These are phyloP conservation scores for Leptonema lineaticorne DNA, from an alignment of 1,140 invertebrate genomes.

Conservation along the genomic window DNA sequence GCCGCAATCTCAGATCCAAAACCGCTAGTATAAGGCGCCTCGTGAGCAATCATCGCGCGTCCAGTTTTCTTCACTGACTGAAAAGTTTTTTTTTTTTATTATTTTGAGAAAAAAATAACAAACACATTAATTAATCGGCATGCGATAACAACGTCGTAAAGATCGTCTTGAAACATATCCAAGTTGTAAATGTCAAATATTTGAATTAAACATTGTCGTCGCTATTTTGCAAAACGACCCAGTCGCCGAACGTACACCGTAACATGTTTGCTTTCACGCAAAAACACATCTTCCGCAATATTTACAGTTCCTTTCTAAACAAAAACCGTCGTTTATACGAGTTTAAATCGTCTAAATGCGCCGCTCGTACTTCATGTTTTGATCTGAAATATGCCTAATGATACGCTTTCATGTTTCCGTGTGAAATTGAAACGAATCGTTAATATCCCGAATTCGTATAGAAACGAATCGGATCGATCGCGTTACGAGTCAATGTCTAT, in stretches of 20 bases:
- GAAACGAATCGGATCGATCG: no score
- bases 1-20: constrained; percentile 97
- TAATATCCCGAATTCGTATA: no score
- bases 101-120: no score
- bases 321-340: no score
- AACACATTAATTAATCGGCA: not conserved
- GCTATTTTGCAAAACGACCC: not conserved
- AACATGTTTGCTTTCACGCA: constrained; percentile 9
- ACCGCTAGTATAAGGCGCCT: constrained; percentile 93
- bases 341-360: no score
- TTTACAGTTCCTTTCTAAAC: constrained; percentile 14
- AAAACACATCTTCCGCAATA: constrained; percentile 11
- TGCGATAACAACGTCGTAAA: not conserved
- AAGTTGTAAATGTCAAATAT: constrained; percentile 7
- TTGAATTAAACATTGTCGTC: not conserved
- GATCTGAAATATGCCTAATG: no score
- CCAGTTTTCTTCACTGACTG: constrained; percentile 96
- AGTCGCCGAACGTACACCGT: constrained; percentile 4
- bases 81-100: constrained; percentile 35
- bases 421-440: no score
- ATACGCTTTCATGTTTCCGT: no score
- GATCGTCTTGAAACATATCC: not conserved
- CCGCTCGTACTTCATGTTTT: no score
- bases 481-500: no score
- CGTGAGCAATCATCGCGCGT: constrained; percentile 87